Percentiles rank a stretch among this genome's conserved stretches.
These are phyloP conservation scores for Plutella xylostella DNA, from an alignment of 2,888 invertebrate genomes.

Conservation along the genomic window DNA sequence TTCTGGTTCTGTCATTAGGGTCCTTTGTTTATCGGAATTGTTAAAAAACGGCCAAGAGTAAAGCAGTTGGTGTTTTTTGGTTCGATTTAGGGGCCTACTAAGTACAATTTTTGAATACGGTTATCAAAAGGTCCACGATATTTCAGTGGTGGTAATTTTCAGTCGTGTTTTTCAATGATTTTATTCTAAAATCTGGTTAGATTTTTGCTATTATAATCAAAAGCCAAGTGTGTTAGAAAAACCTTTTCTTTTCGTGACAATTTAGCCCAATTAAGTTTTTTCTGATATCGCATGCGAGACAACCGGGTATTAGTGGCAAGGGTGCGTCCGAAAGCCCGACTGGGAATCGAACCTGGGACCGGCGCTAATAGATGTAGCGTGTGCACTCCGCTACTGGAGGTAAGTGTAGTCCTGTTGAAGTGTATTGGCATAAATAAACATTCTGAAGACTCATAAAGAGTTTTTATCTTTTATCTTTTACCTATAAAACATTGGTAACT, in stretches of 20 bases:
- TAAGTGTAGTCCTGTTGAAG: constrained; percentile 18
- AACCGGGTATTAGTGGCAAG: constrained; percentile 45
- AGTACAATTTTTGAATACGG: too few species aligned
- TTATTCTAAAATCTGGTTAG: too few species aligned
- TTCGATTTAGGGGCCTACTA: too few species aligned
- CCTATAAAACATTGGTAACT: too few species aligned
- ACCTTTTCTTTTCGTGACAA: too few species aligned
- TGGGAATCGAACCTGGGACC: constrained; percentile 37
- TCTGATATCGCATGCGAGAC: constrained; percentile 40
- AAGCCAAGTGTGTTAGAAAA: too few species aligned
- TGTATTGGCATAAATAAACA: constrained; percentile 20
- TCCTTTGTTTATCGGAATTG: constrained; percentile 27
- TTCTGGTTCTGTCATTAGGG: constrained; percentile 49
- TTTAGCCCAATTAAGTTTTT: neutral
- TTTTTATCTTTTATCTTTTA: too few species aligned
- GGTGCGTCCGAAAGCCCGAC: constrained; percentile 25
- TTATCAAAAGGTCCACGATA: too few species aligned
- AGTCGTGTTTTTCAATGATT: too few species aligned
- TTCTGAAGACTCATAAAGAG: too few species aligned
- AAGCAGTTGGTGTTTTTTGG: too few species aligned
- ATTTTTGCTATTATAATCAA: constrained; percentile 1
- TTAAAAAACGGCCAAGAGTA: constrained; percentile 11
- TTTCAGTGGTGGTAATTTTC: too few species aligned
- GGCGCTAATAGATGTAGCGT: constrained; percentile 43
- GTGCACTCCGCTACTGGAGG: constrained; percentile 27